These are phyloP conservation scores for Neogobius melanostomus DNA, from an alignment of 2,113 vertebrate genomes.

Conservation along the genomic window DNA sequence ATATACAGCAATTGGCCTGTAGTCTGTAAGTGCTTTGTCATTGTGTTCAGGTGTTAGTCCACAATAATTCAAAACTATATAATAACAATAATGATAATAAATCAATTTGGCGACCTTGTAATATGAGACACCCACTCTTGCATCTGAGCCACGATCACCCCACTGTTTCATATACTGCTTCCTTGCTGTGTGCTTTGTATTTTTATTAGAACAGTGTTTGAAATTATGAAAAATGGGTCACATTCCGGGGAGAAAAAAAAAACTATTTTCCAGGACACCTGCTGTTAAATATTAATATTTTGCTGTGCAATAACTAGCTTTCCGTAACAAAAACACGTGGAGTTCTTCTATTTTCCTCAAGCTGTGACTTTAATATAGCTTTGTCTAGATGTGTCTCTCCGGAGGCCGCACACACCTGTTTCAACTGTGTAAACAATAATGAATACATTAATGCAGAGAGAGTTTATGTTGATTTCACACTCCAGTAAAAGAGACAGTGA, in stretches of 20 bases:
- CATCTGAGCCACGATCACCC: too few species aligned
- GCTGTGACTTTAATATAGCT: not conserved
- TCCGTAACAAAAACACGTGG: not conserved
- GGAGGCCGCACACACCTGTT: not conserved
- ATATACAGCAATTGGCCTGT: too few species aligned
- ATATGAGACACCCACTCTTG: too few species aligned
- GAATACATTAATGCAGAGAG: not conserved
- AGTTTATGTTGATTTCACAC: not conserved
- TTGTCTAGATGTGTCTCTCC: not conserved
- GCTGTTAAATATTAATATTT: not conserved
- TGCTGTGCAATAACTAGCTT: not conserved
- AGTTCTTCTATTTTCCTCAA: not conserved
- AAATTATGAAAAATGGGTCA: not conserved
- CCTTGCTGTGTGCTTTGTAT: not conserved
- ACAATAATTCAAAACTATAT: too few species aligned
- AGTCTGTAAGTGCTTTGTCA: too few species aligned
- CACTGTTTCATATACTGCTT: not conserved
- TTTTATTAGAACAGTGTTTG: not conserved
- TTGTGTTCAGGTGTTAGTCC: too few species aligned
- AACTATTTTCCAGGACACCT: not conserved
- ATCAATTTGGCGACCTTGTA: too few species aligned
- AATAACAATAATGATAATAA: too few species aligned
- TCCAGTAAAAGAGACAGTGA: not conserved
- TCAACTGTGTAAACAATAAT: not conserved
- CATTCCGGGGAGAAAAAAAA: not conserved